Base-by-base conservation (phyloP, 2,888 invertebrate species). In the Fragum whitleyi region DNA sequence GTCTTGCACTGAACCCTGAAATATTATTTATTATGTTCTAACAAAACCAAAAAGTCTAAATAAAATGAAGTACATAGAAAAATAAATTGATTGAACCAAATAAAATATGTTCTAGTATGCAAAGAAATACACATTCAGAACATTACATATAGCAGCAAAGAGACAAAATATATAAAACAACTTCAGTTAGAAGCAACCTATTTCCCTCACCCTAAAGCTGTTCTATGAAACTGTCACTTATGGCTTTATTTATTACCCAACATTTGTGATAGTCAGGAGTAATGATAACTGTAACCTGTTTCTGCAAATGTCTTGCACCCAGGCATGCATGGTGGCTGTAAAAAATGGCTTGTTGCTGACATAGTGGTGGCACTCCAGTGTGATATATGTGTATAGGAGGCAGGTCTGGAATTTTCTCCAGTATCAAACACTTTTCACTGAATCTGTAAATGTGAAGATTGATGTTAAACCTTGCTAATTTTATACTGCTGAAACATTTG, bases 301-400 rank as follows among this genome's bases (percentile, higher is more conserved):
- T 47, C 47, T 47, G 47, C 47, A 47, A 47, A 47, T 47, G 47
- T 47, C 47, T 47, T 47, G 47, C 47, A 47, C 47, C 14, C 47
- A 47, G 47, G 47, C 47, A 47, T 47, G 47, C 47, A 47, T n/a
- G 47, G 47, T 47, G 47, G 47, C 47, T 47, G n/a, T n/a, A 47
- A 47, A n/a, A 47, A 47, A 47, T 19, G 47, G 47, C 47, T 47
- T 47, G 19, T 47, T 47, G 47, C n/a, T 47, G 47, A 47, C 47
- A 47, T 9, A 19, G 47, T 47, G 47, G 19, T 47, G 47, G 47
- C 47, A 47, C n/a, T 47, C 16, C 19, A n/a, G 47, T 5, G 47
- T 47, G 47, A 47, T 47, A 47, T 47, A 47, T n/a, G 14, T 14
- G 5, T 9, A 47, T 47, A 14, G 5, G n/a, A 47, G 47, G 47